phyloP scores from a whole-genome alignment of 1,140 invertebrate species.

The Hycleus cichorii region DNA sequence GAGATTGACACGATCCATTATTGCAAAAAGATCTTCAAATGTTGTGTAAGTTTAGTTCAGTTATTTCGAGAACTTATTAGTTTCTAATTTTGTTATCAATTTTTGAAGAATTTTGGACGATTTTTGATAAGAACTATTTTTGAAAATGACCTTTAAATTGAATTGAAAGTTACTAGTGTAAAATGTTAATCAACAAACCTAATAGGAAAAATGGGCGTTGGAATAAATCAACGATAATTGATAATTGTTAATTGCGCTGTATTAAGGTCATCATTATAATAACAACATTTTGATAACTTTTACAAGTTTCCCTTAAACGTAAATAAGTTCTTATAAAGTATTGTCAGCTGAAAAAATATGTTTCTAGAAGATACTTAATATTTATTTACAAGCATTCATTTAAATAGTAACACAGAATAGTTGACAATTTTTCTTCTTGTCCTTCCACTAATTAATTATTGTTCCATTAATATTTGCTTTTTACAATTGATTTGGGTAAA shows the following conservation, averaged over 20 bases:
- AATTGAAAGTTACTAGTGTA: too few species aligned
- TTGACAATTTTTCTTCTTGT: too few species aligned
- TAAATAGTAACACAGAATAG: slow-evolving; percentile 11
- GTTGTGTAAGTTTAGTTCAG: too few species aligned
- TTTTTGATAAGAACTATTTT: too few species aligned
- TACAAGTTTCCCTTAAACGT: not conserved
- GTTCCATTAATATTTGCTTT: not conserved
- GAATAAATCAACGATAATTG: slow-evolving; percentile 4
- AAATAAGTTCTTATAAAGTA: slow-evolving; percentile 17
- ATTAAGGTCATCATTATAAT: slow-evolving; percentile 9
- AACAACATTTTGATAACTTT: slow-evolving; percentile 6
- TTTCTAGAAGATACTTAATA: slow-evolving; percentile 24
- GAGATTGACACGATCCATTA: too few species aligned
- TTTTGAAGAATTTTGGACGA: too few species aligned
- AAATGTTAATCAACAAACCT: too few species aligned
- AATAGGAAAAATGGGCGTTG: not conserved
- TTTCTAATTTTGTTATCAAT: too few species aligned
- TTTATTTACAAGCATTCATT: slow-evolving; percentile 30
- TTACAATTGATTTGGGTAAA: not conserved
- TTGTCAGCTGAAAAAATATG: slow-evolving; percentile 39
- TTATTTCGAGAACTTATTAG: too few species aligned
- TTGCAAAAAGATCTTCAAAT: too few species aligned
- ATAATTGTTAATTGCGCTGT: slow-evolving; percentile 6
- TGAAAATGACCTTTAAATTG: too few species aligned
- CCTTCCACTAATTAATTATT: not conserved